Evolutionary conservation across 1,140 invertebrate species (phyloP).

Genomic region (Drosophila mayri): DNA sequence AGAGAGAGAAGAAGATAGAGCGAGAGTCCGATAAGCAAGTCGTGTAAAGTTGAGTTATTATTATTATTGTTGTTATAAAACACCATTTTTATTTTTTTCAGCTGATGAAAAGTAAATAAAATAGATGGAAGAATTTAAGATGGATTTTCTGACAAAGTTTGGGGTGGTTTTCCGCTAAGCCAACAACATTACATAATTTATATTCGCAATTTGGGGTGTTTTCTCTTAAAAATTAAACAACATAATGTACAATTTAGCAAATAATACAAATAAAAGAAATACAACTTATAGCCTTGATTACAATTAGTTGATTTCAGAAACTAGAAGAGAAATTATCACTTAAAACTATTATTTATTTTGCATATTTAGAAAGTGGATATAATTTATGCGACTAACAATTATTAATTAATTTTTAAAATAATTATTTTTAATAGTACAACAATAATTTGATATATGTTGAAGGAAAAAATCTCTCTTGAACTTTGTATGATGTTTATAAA

Average conservation of each 20-base stretch:
- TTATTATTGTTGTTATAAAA: conserved; percentile 43
- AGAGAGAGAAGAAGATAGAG: conserved; percentile 14
- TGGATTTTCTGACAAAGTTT: neutral
- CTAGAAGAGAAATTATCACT: neutral
- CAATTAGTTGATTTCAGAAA: neutral
- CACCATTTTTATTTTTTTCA: conserved; percentile 8
- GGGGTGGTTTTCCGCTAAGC: neutral
- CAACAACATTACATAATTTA: conserved; percentile 7
- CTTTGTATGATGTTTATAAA: neutral
- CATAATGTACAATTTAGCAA: neutral
- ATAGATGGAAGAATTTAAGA: neutral
- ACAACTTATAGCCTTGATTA: neutral
- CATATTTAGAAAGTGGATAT: too few species aligned
- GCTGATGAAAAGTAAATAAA: conserved; percentile 12
- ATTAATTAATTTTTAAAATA: neutral
- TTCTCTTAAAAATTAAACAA: neutral
- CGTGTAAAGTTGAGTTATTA: conserved; percentile 63
- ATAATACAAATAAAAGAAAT: neutral
- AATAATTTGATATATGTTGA: neutral
- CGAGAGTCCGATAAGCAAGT: conserved; percentile 57
- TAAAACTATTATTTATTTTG: too few species aligned
- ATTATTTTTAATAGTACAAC: neutral
- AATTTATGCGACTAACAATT: too few species aligned
- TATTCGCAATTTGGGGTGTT: neutral
- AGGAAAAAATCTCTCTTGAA: neutral